phyloP scores from a whole-genome alignment of 2,113 vertebrate genomes.

The Aptenodytes patagonicus region DNA sequence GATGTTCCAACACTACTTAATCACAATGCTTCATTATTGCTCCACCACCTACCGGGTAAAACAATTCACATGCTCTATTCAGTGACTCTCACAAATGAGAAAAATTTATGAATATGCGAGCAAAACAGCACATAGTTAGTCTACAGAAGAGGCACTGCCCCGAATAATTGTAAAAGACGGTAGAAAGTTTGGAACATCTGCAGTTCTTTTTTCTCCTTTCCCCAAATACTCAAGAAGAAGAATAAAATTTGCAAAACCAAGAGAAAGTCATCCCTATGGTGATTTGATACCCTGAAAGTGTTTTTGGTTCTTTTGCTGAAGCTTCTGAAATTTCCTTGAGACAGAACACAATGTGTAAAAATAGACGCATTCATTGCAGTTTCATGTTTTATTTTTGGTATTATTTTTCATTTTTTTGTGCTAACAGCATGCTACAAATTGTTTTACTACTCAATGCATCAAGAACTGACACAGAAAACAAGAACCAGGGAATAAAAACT shows the following conservation, averaged over 20 bases:
- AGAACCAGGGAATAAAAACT: slow-evolving; percentile 7
- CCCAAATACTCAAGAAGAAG: background rate
- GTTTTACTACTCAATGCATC: slow-evolving; percentile 51
- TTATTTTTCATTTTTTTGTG: slow-evolving; percentile 59
- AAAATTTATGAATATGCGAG: slow-evolving; percentile 76
- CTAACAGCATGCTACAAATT: slow-evolving; percentile 51
- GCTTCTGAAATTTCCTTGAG: slow-evolving; percentile 38
- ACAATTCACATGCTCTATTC: slow-evolving; percentile 78
- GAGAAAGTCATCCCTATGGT: background rate
- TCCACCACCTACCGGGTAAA: slow-evolving; percentile 81
- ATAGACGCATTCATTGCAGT: slow-evolving; percentile 32
- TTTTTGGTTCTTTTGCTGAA: slow-evolving; percentile 11
- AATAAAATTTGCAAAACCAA: background rate
- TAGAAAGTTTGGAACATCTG: slow-evolving; percentile 38
- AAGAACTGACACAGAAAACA: slow-evolving; percentile 34
- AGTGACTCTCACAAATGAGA: slow-evolving; percentile 78
- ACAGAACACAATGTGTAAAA: slow-evolving; percentile 45
- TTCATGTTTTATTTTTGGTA: slow-evolving; percentile 59
- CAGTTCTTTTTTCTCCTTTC: background rate
- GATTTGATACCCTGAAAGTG: slow-evolving; percentile 6
- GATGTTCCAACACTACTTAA: slow-evolving; percentile 86
- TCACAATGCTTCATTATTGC: slow-evolving; percentile 87
- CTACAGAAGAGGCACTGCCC: slow-evolving; percentile 38
- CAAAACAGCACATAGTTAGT: slow-evolving; percentile 31
- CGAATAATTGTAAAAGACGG: background rate